Percentiles rank a stretch among this genome's conserved stretches.
phyloP scores from a whole-genome alignment of 2,797 vertebrate species.

The Muscicapa comitata region DNA sequence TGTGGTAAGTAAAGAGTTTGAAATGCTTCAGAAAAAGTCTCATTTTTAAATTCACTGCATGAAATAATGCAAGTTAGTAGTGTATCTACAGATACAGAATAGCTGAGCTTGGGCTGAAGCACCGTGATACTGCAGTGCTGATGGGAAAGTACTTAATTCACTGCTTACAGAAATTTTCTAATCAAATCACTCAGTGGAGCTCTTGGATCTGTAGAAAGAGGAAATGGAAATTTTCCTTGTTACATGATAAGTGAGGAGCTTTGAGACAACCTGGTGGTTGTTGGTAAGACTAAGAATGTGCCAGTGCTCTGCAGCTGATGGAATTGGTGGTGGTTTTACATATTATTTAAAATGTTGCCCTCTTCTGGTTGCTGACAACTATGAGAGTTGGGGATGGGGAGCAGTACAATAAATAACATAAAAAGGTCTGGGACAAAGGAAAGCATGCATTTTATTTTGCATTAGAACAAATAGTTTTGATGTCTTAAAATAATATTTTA shows the following conservation, averaged over 20 bases:
- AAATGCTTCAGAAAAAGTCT: not conserved
- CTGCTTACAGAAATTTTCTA: not conserved
- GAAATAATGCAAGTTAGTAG: not conserved
- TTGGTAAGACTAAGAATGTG: rapidly evolving
- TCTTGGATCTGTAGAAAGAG: not conserved
- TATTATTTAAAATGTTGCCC: conserved; percentile 63
- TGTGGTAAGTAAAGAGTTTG: not conserved
- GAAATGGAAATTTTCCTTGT: not conserved
- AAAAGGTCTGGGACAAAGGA: not conserved
- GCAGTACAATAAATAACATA: rapidly evolving
- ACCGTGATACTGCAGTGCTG: not conserved
- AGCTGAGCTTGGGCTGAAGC: not conserved
- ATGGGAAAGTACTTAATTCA: not conserved
- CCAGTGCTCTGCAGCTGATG: not conserved
- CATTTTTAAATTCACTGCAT: not conserved
- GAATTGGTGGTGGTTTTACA: not conserved
- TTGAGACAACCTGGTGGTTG: not conserved
- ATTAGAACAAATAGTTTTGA: not conserved
- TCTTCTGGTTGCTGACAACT: conserved; percentile 47
- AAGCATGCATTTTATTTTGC: not conserved
- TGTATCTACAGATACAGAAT: not conserved
- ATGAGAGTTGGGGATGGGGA: not conserved
- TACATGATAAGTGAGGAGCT: not conserved
- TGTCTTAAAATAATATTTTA: not conserved
- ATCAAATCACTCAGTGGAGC: not conserved